A percentile compares a stretch with the other conserved stretches of the same genome.
These are phyloP conservation scores for Erpornis zantholeuca DNA, from an alignment of 2,113 vertebrate genomes.

Conservation along the genomic window DNA sequence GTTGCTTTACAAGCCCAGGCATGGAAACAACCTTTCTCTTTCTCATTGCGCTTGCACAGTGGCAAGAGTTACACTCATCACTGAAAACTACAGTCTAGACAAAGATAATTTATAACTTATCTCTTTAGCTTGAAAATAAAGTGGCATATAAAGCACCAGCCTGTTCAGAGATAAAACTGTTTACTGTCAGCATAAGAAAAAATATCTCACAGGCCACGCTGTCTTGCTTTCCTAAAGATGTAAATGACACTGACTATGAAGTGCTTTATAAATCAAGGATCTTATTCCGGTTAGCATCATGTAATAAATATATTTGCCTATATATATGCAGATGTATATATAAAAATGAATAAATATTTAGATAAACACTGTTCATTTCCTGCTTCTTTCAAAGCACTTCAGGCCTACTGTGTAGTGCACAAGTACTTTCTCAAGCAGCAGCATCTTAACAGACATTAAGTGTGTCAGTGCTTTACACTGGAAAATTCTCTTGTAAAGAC, in stretches of 20 bases:
- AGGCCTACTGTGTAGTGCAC: neutral
- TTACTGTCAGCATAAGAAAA: neutral
- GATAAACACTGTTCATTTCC: neutral
- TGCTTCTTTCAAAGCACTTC: neutral
- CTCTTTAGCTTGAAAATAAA: neutral
- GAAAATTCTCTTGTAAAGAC: neutral
- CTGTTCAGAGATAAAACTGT: neutral
- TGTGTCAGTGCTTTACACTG: neutral
- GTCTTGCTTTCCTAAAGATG: neutral
- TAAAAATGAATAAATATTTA: conserved; percentile 25
- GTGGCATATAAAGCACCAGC: neutral
- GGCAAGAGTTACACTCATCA: neutral
- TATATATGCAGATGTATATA: neutral
- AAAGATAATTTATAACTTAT: neutral
- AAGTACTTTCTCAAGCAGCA: conserved; percentile 8
- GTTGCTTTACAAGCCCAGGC: neutral
- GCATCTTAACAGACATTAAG: neutral
- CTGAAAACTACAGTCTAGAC: neutral
- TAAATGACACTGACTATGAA: neutral
- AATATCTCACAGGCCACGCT: neutral
- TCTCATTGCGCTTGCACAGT: neutral
- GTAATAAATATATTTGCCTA: conserved; percentile 6
- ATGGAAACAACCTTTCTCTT: neutral
- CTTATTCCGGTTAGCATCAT: neutral
- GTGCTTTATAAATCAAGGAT: neutral